Evolutionary conservation across 2,797 vertebrate genomes (phyloP), one percentile per base, ranked within the genome.

Genomic region (Rhynchonycteris naso): DNA sequence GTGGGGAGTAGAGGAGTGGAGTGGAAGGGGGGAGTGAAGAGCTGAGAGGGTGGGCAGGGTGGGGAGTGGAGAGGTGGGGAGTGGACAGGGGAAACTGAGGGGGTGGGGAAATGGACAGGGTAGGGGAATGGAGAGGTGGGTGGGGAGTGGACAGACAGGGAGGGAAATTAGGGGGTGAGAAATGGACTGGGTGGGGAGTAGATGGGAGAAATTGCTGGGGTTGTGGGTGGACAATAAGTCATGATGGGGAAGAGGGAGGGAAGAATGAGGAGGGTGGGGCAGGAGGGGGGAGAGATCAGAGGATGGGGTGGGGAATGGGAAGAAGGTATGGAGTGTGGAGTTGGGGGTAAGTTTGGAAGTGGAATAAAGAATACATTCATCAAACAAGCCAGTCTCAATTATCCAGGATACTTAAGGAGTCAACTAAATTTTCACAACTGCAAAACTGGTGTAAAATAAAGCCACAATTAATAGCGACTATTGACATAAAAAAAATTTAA

Each of bases 361-460:
- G n/a, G 8, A 35, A 59, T 38, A 59, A 43, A 66, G 24, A 65
- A 38, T 43, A 38, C 2, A 28, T 79, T 50, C 54, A 28, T 63
- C 54, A 61, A 61, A 79, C 14, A 63, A 79, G 33, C 19, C 28
- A 35, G 1, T 65, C 26, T 26, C 54, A 86, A 52, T 69, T 74
- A 26, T 50, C 30, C 35, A 91, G 12, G 38, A 33, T 47, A 68
- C 18, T 33, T 13, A 66, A 76, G 38, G 35, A 76, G 47, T 72
- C 2, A 50, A 52, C 12, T 28, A 47, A 66, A 12, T 21, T 12
- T 54, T n/a, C 35, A 6, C 35, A 88, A 38, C 3, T 82, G 28
- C 26, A 86, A 82, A 92, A 88, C 12, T 50, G 72, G 63, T 65
- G 33, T 33, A 52, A 74, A 92, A 56, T 63, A 85, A 87, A 33